Evolutionary conservation across 2,797 vertebrate species (phyloP).

Genomic region (Nothura maculosa): DNA sequence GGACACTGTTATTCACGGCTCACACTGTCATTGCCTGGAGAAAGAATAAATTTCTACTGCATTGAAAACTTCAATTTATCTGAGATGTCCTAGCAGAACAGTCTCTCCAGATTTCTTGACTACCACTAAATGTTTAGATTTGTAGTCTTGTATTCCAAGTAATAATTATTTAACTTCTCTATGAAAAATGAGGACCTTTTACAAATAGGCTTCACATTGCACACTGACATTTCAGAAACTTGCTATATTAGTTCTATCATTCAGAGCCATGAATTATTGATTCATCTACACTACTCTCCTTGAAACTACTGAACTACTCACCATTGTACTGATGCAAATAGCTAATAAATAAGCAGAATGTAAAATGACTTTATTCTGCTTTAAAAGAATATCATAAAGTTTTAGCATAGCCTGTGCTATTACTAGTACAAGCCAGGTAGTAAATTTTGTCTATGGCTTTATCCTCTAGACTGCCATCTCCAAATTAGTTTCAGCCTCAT

Average conservation of each 20-base stretch:
- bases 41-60: conserved; percentile 38
- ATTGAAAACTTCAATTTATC: conserved; percentile 47
- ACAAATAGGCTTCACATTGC: conserved; percentile 12
- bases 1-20: background rate
- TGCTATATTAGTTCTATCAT: conserved; percentile 52
- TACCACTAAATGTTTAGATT: conserved; percentile 68
- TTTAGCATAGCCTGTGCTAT: background rate
- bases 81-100: conserved; percentile 22
- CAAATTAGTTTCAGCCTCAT: background rate
- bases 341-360: conserved; percentile 41
- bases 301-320: conserved; percentile 14
- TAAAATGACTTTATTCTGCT: conserved; percentile 22
- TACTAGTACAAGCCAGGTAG: background rate
- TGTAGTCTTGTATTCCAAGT: conserved; percentile 24
- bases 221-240: conserved; percentile 47
- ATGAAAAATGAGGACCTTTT: conserved; percentile 35
- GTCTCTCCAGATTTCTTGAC: conserved; percentile 30
- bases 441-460: conserved; percentile 24
- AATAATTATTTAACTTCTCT: conserved; percentile 61
- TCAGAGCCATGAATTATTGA: conserved; percentile 55
- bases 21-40: background rate
- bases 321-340: conserved; percentile 32
- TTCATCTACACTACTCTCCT: conserved; percentile 21
- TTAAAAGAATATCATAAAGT: conserved; percentile 20
- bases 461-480: background rate